Conservation (phyloP, 2,113 vertebrate genomes). For the Tupaia chinensis region DNA sequence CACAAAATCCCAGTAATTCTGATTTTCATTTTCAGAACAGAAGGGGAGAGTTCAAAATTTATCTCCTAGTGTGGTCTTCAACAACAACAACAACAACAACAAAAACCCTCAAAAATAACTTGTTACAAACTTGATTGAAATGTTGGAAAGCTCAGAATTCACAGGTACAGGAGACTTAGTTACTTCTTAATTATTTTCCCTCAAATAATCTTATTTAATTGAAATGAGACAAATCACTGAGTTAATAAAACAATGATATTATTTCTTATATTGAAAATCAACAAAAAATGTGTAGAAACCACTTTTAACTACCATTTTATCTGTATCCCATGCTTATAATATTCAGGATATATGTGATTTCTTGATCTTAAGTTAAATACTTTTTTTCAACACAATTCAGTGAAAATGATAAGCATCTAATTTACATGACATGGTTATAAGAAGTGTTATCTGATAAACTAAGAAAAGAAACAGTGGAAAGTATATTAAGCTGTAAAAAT, state of each 20-base stretch:
- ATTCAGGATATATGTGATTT: conserved; percentile 1
- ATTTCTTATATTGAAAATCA: conserved; percentile 49
- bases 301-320: not conserved
- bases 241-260: conserved; percentile 42
- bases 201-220: conserved; percentile 48
- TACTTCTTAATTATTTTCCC: conserved; percentile 29
- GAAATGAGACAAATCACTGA: conserved; percentile 24
- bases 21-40: conserved; percentile 25
- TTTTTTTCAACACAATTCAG: not conserved
- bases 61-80: not conserved
- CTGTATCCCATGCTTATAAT: not conserved
- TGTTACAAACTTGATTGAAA: not conserved
- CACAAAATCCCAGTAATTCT: conserved; percentile 21
- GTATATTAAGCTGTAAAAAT: not conserved
- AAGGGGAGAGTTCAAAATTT: not conserved
- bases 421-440: not conserved
- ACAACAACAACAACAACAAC: conserved; percentile 33
- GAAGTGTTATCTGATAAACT: conserved; percentile 12
- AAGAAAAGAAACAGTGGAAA: not conserved
- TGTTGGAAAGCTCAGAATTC: not conserved
- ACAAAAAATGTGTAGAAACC: not conserved
- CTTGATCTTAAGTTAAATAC: not conserved
- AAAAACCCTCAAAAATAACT: conserved; percentile 11
- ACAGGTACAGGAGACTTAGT: not conserved
- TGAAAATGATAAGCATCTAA: conserved; percentile 23